phyloP scores from a whole-genome alignment of 2,113 vertebrate species.

The Callorhinus ursinus region DNA sequence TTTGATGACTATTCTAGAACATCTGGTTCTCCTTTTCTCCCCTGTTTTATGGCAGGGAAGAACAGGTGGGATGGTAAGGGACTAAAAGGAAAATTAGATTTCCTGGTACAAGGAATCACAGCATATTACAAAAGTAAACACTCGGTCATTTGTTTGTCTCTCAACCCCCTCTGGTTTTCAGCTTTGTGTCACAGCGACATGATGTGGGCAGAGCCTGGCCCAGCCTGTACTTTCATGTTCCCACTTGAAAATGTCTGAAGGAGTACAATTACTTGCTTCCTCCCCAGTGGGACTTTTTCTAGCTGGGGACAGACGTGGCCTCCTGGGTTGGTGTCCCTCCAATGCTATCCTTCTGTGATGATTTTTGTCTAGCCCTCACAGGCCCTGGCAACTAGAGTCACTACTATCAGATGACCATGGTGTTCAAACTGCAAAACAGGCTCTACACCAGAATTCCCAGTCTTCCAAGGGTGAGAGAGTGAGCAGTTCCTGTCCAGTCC shows the following conservation, averaged over 20 bases:
- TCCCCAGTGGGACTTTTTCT: not conserved
- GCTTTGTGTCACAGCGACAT: not conserved
- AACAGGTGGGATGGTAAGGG: not conserved
- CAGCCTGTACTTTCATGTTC: accelerated
- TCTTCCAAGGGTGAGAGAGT: not conserved
- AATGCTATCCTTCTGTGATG: no score
- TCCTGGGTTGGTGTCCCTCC: not conserved
- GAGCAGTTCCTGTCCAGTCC: not conserved
- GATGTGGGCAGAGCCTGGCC: not conserved
- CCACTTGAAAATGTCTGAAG: not conserved
- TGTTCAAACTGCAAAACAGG: not conserved
- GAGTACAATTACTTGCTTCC: not conserved
- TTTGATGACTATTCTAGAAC: not conserved
- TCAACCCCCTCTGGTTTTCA: not conserved
- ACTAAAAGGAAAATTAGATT: not conserved
- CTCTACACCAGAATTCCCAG: not conserved
- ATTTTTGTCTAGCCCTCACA: not conserved
- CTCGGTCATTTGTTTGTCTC: not conserved
- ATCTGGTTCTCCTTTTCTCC: not conserved
- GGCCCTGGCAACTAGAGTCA: not conserved
- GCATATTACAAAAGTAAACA: not conserved
- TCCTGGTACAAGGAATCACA: not conserved
- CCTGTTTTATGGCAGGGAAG: not conserved
- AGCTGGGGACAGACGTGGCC: not conserved
- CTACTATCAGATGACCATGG: not conserved